Evolutionary conservation across 2,888 invertebrate genomes (phyloP), one percentile per base, ranked within the genome.

Genomic region (Tethea ocularis): DNA sequence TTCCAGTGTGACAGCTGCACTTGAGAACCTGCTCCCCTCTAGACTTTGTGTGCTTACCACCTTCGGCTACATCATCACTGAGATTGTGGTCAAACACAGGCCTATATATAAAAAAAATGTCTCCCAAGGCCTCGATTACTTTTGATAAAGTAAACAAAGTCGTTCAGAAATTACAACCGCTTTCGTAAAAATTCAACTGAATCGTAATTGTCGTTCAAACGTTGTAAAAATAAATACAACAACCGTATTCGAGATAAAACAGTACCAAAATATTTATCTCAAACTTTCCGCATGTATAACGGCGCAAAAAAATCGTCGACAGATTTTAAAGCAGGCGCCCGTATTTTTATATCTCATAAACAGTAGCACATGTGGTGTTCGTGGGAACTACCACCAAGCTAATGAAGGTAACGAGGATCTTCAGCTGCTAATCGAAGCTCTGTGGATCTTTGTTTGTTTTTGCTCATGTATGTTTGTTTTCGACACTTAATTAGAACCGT

Each of bases 301-400:
- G 51, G 58, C 11, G 61, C 46, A 58, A 72, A 54, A 17, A 54
- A 23, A 33, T 36, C 36, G 33, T 33, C 29, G 29, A 22, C 17
- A 20, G 29, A 33, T 51, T 57, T 57, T 33, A 51, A 57, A 46
- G 46, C 26, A 23, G 29, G 11, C 20, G 20, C 17, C 33, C 24
- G 29, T 29, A 69, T 63, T 60, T 53, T 61, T 62, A 67, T 36
- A 67, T 72, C 72, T 63, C 77, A 79, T 84, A 89, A 84, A 87
- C 87, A 84, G 76, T 75, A 74, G 74, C 85, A 86, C 87, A 90
- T 88, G 88, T 88, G 86, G 78, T 71, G 76, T 61, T 69, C 89
- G 90, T 89, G 90, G 87, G 90, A 89, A 90, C 79, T 51, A 57
- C 61, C 56, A 33, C 61, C 57, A 64, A 54, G 66, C 76, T 84